These are phyloP conservation scores for Dasyprocta punctata DNA, from an alignment of 2,113 vertebrate species.

Conservation along the genomic window DNA sequence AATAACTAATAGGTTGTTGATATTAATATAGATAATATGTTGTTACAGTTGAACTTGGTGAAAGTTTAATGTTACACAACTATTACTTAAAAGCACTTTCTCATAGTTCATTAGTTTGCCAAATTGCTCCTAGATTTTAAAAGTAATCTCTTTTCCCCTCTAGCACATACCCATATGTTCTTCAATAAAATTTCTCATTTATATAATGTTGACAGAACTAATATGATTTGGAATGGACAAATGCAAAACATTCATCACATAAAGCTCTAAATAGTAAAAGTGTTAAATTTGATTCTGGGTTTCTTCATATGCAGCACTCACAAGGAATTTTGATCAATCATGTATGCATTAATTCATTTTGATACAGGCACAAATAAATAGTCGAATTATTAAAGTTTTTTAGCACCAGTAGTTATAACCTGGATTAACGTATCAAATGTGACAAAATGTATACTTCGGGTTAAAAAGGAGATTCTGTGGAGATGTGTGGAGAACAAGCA, in stretches of 20 bases:
- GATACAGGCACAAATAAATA: neutral
- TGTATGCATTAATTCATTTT: neutral
- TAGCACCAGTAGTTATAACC: neutral
- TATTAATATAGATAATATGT: neutral
- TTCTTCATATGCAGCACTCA: neutral
- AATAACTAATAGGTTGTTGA: neutral
- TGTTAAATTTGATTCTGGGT: neutral
- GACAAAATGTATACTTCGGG: neutral
- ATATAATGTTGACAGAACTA: neutral
- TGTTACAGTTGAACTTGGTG: neutral
- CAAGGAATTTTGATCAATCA: neutral
- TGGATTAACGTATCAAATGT: neutral
- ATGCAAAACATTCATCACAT: neutral
- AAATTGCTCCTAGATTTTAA: constrained; percentile 12
- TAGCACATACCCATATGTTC: neutral
- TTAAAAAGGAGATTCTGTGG: neutral
- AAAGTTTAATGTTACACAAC: neutral
- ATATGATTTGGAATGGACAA: neutral
- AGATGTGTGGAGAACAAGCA: neutral
- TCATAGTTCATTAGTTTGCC: neutral
- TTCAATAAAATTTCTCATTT: constrained; percentile 14
- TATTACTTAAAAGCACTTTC: neutral
- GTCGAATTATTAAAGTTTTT: neutral
- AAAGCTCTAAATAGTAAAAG: neutral
- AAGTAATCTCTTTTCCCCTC: neutral